A percentile compares a stretch with the other conserved stretches of the same genome.
phyloP scores from a whole-genome alignment of 1,140 invertebrate genomes.

The Nasonia vitripennis region DNA sequence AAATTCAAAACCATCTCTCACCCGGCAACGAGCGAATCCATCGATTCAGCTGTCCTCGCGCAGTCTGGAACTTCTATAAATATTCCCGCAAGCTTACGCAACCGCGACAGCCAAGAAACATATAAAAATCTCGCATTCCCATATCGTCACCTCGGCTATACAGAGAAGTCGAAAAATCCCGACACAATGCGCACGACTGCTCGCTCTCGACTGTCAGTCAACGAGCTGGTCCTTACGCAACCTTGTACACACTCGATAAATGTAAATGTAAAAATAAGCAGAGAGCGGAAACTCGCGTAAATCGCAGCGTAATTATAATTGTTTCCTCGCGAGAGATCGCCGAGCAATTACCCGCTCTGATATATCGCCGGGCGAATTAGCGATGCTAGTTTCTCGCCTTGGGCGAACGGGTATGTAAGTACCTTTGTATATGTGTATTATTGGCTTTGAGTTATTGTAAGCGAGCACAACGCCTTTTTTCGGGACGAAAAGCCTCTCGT shows the following conservation, averaged over 20 bases:
- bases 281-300: not conserved
- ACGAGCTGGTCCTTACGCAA: too few species aligned
- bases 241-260: not conserved
- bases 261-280: not conserved
- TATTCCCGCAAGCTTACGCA: not conserved
- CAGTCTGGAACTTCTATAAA: not conserved
- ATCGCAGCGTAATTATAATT: not conserved
- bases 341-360: not conserved
- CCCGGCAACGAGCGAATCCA: not conserved
- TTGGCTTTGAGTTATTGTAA: not conserved
- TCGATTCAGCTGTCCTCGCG: not conserved
- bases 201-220: too few species aligned
- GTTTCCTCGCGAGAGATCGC: not conserved
- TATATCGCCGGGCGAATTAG: not conserved
- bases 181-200: too few species aligned
- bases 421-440: not conserved
- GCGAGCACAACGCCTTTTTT: not conserved
- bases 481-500: not conserved
- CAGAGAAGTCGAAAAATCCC: too few species aligned
- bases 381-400: constrained; percentile 2
- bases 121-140: too few species aligned
- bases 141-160: too few species aligned
- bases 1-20: not conserved
- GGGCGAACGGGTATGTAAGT: not conserved
- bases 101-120: not conserved